phyloP scores from a whole-genome alignment of 2,888 invertebrate species.

The Tenthredo scrophulariae region DNA sequence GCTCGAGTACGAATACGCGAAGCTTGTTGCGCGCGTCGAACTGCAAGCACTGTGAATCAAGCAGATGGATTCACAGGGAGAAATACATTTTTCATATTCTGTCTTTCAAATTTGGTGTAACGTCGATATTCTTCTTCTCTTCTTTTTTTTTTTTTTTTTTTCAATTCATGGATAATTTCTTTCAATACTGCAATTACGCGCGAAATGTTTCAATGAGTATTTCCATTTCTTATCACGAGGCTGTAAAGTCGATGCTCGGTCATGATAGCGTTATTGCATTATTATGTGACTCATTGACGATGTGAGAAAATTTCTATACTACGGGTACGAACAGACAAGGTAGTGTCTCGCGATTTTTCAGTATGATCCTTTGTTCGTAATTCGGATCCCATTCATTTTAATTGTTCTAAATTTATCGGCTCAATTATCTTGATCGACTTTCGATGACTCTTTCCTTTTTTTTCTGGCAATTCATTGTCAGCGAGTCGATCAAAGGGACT shows the following conservation, averaged over 20 bases:
- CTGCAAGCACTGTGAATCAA: not conserved
- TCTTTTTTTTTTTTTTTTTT: not conserved
- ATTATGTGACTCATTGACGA: not conserved
- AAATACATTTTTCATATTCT: not conserved
- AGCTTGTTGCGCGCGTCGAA: constrained; percentile 28
- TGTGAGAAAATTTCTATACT: not conserved
- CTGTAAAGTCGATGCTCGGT: not conserved
- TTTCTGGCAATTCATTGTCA: constrained; percentile 26
- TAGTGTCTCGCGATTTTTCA: not conserved
- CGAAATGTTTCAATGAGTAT: not conserved
- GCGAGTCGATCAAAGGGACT: constrained; percentile 21
- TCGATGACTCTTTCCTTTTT: constrained; percentile 23
- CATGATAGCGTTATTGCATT: not conserved
- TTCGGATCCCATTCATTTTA: constrained; percentile 15
- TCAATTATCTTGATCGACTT: constrained; percentile 47
- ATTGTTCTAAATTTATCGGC: constrained; percentile 43
- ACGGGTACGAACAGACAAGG: not conserved
- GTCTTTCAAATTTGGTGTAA: not conserved
- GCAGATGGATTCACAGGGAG: not conserved
- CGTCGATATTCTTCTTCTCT: not conserved
- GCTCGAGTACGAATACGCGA: not conserved
- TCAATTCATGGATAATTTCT: not conserved
- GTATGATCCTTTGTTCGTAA: constrained; percentile 19
- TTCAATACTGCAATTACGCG: not conserved
- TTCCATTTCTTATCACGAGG: not conserved